Conservation (phyloP, 2,888 invertebrate species). For the Chesias legatella region DNA sequence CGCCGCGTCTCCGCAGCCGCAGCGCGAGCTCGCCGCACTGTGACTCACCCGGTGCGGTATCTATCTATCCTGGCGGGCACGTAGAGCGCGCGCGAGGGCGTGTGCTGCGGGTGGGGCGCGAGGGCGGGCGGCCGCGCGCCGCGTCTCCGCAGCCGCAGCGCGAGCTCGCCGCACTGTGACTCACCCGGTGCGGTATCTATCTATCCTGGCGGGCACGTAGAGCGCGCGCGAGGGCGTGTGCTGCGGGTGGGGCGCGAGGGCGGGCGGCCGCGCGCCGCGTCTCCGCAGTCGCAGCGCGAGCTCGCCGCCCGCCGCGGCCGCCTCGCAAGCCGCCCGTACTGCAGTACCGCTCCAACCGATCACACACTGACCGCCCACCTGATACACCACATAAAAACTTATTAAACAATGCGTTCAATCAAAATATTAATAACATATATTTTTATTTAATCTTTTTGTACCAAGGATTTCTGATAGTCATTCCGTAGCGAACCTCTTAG, state of each 20-base stretch:
- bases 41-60: not conserved
- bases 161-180: not conserved
- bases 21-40: too few relatives aligned
- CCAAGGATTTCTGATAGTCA: too few relatives aligned
- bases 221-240: constrained; percentile 17
- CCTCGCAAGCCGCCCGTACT: constrained; percentile 31
- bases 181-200: constrained; percentile 6
- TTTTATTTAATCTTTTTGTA: too few relatives aligned
- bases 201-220: constrained; percentile 16
- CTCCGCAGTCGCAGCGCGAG: constrained; percentile 45
- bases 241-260: constrained; percentile 28
- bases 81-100: constrained; percentile 50
- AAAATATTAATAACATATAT: too few relatives aligned
- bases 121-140: constrained; percentile 37
- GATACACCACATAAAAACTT: too few relatives aligned
- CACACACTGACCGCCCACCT: constrained; percentile 59
- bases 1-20: too few relatives aligned
- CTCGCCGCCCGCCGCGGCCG: constrained; percentile 37
- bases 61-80: constrained; percentile 32
- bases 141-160: constrained; percentile 42
- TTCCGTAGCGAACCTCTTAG: too few relatives aligned
- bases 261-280: constrained; percentile 37
- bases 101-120: constrained; percentile 79
- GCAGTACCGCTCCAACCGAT: constrained; percentile 56
- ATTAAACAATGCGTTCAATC: too few relatives aligned